Percentiles rank a stretch among this genome's conserved stretches.
phyloP scores from a whole-genome alignment of 2,888 invertebrate species.

The Nemoura dubitans region DNA sequence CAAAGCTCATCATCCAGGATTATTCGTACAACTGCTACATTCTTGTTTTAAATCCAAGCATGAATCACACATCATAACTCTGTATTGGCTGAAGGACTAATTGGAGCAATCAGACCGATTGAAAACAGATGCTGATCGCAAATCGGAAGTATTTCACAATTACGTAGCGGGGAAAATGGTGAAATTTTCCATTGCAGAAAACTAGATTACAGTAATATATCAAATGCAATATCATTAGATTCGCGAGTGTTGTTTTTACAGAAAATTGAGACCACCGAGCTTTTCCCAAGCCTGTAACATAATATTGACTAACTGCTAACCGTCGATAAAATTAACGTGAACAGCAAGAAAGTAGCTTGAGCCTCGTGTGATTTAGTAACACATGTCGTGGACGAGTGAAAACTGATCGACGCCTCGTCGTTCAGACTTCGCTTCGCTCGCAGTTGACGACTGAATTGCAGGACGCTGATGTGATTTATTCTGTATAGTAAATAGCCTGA shows the following conservation, averaged over 20 bases:
- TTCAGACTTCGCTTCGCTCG: background rate
- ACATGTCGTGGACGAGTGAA: background rate
- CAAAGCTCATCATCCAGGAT: background rate
- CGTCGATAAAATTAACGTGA: background rate
- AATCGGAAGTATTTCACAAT: constrained; percentile 4
- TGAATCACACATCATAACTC: background rate
- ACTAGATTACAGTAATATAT: background rate
- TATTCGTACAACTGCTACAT: background rate
- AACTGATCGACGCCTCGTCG: background rate
- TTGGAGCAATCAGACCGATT: background rate
- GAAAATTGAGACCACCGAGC: background rate
- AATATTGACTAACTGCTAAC: background rate
- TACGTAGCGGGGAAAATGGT: background rate
- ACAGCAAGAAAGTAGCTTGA: background rate
- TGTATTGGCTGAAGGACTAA: background rate
- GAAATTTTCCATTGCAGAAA: background rate
- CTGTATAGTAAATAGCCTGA: too few species aligned
- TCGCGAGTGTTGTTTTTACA: background rate
- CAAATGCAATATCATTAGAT: background rate
- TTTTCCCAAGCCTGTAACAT: background rate
- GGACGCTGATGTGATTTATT: background rate
- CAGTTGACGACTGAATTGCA: background rate
- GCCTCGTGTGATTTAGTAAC: background rate
- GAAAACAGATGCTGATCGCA: background rate
- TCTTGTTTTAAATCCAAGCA: background rate